phyloP scores from a whole-genome alignment of 2,113 vertebrate genomes.

The Mirza zaza region DNA sequence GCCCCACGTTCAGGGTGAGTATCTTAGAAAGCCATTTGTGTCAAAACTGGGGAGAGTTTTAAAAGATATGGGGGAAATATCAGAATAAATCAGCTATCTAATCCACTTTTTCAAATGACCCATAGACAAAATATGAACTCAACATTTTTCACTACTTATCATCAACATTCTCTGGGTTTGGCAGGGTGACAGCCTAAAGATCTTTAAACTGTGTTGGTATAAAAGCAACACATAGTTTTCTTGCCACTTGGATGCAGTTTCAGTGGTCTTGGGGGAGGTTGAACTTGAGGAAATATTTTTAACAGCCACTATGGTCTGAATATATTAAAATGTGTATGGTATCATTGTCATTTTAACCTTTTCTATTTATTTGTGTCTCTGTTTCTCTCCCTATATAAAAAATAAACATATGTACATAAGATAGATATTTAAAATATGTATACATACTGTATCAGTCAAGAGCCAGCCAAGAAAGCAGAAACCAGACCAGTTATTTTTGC shows the following conservation, averaged over 20 bases:
- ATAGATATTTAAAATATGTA: background rate
- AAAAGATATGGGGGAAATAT: background rate
- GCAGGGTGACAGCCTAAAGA: background rate
- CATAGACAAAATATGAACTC: background rate
- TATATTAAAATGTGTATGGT: conserved; percentile 12
- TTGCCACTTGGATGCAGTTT: conserved; percentile 35
- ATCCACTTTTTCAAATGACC: conserved; percentile 11
- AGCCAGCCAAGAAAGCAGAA: conserved; percentile 10
- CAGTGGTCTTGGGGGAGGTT: background rate
- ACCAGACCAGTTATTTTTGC: background rate
- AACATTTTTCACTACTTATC: conserved; percentile 34
- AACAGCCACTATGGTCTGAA: background rate
- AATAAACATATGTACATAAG: background rate
- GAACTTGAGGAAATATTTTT: conserved; percentile 16
- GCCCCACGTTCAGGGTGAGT: background rate
- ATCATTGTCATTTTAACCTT: conserved; percentile 15
- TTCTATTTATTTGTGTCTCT: background rate
- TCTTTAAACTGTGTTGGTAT: conserved; percentile 32
- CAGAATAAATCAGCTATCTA: background rate
- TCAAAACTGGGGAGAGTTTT: background rate
- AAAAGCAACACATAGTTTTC: conserved; percentile 28
- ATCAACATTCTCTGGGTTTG: conserved; percentile 29
- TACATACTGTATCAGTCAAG: background rate
- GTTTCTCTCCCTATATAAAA: background rate
- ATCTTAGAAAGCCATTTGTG: background rate